phyloP scores from a whole-genome alignment of 2,113 vertebrate species.

The Gnathonemus echidnorhynchus region DNA sequence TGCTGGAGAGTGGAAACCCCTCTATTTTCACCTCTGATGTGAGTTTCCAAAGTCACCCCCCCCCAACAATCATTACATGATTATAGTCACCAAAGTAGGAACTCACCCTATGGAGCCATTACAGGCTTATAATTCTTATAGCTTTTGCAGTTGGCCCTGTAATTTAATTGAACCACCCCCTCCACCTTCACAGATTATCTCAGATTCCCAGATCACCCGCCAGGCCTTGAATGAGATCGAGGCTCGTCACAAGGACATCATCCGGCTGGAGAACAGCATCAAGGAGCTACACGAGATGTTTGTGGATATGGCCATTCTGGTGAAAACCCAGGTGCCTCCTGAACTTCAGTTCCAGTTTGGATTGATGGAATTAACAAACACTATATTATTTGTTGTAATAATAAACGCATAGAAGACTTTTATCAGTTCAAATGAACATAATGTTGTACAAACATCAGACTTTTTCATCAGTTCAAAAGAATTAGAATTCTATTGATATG shows the following conservation, averaged over 20 bases:
- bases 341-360: background rate
- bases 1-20: slow-evolving; percentile 89
- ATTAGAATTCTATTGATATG: background rate
- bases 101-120: background rate
- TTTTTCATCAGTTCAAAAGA: background rate
- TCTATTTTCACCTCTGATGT: slow-evolving; percentile 92
- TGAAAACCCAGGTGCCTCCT: slow-evolving; percentile 81
- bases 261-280: slow-evolving; percentile 87
- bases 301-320: slow-evolving; percentile 90
- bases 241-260: slow-evolving; percentile 88
- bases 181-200: slow-evolving; percentile 74
- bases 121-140: background rate
- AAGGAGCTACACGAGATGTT: slow-evolving; percentile 87
- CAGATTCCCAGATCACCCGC: slow-evolving; percentile 84
- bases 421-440: background rate
- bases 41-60: slow-evolving; percentile 39
- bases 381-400: background rate
- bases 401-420: background rate
- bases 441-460: background rate
- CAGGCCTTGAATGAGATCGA: slow-evolving; percentile 91
- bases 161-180: background rate
- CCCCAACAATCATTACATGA: background rate
- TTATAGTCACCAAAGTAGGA: background rate
- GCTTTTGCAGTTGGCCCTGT: background rate
- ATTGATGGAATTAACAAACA: background rate